Evolutionary conservation across 2,797 vertebrate genomes (phyloP).

Genomic region (Jordanella pulchra): DNA sequence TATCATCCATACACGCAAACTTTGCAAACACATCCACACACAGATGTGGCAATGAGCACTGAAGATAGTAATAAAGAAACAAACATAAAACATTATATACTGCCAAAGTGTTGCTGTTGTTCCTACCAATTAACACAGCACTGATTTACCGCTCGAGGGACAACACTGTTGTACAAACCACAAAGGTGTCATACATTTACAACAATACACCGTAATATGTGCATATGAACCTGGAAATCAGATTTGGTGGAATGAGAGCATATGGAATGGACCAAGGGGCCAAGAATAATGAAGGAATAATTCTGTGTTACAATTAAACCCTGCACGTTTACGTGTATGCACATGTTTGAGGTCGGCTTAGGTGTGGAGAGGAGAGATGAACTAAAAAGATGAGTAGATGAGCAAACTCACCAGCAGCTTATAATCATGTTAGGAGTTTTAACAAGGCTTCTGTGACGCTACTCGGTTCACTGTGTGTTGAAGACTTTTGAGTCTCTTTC

Average conservation of each 20-base stretch:
- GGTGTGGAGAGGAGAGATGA: slow-evolving; percentile 1
- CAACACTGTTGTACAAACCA: slow-evolving; percentile 39
- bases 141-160: slow-evolving; percentile 94
- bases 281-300: slow-evolving; percentile 45
- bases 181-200: slow-evolving; percentile 27
- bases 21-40: slow-evolving; percentile 30
- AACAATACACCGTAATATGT: slow-evolving; percentile 22
- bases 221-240: slow-evolving; percentile 21
- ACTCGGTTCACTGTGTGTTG: slow-evolving; percentile 43
- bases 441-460: slow-evolving; percentile 53
- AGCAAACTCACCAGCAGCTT: slow-evolving; percentile 55
- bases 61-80: slow-evolving; percentile 99
- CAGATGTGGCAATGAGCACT: slow-evolving; percentile 56
- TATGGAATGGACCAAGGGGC: slow-evolving; percentile 24
- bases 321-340: slow-evolving; percentile 9
- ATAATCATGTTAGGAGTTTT: slow-evolving; percentile 64
- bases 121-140: slow-evolving; percentile 98
- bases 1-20: slow-evolving; percentile 19
- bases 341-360: slow-evolving; percentile 14
- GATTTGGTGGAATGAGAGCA: slow-evolving; percentile 9
- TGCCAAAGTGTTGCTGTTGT: slow-evolving; percentile 98
- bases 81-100: slow-evolving; percentile 99
- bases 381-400: slow-evolving; percentile 21
- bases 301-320: slow-evolving; percentile 25
- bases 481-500: slow-evolving; percentile 15